These are phyloP conservation scores for Atopsyche davidsoni DNA, from an alignment of 1,140 invertebrate species.

Conservation along the genomic window DNA sequence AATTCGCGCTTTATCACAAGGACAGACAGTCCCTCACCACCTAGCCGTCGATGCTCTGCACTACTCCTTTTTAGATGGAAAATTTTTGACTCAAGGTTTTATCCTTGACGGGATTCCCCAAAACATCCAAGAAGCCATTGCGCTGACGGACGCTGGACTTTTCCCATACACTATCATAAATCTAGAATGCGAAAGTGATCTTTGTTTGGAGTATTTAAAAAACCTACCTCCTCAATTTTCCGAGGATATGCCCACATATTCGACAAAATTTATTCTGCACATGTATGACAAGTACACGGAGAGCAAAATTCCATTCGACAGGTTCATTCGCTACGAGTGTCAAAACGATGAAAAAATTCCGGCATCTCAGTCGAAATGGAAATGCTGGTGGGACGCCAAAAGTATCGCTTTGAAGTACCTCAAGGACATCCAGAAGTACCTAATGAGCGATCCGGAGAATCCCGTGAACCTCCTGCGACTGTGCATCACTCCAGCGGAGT, in stretches of 20 bases:
- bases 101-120: slow-evolving; percentile 55
- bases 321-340: slow-evolving; percentile 47
- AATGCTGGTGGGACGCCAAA: slow-evolving; percentile 41
- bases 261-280: slow-evolving; percentile 43
- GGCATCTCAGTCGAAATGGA: slow-evolving; percentile 44
- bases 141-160: slow-evolving; percentile 43
- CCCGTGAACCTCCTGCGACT: slow-evolving; percentile 37
- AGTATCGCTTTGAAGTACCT: slow-evolving; percentile 33
- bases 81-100: slow-evolving; percentile 45
- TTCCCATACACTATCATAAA: slow-evolving; percentile 51
- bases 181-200: slow-evolving; percentile 36
- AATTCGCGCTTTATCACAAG: slow-evolving; percentile 35
- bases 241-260: no score
- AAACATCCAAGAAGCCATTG: slow-evolving; percentile 40
- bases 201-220: slow-evolving; percentile 38
- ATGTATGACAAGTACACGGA: slow-evolving; percentile 42
- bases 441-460: slow-evolving; percentile 36
- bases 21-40: slow-evolving; percentile 37
- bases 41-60: slow-evolving; percentile 46
- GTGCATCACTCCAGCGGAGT: slow-evolving; percentile 48
- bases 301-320: slow-evolving; percentile 34
- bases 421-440: slow-evolving; percentile 36
- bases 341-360: slow-evolving; percentile 45
- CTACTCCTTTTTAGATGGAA: slow-evolving; percentile 41
- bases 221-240: no score